Evolutionary conservation across 2,113 vertebrate genomes (phyloP), one percentile per base, ranked within the genome.

Genomic region (Oenanthe melanoleuca): DNA sequence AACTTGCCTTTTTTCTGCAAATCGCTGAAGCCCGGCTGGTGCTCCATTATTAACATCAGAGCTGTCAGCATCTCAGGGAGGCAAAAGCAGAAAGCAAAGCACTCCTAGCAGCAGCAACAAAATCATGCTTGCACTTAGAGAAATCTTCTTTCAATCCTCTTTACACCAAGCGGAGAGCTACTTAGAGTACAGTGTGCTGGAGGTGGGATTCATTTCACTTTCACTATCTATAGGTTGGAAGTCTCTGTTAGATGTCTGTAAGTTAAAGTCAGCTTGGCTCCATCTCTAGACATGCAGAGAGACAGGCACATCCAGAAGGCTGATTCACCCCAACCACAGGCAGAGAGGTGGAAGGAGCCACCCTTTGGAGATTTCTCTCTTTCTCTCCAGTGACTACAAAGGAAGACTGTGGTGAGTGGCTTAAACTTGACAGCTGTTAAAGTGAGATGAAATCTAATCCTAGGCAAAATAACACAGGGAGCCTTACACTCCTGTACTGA

Each of bases 31-130:
- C 90, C 74, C 10, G 3, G 73, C 92, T 95, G 74, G 90, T 80
- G 86, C 86, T 95, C 92, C 95, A 81, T 96, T 97, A 97, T 96
- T 96, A 96, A 95, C 92, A 95, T 96, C 92, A 96, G 88, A 94
- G 64, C 93, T 96, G 95, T 96, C 96, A 97, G 85, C 72, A 45
- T 94, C 78, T 95, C 75, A 72, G 81, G 47, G 55, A 93, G 49
- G 81, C 74, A 97, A 60, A 44, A 89, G 90, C 92, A 97, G 79
- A 81, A 95, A 92, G 95, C 56, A 92, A 93, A 95, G 75, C 56
- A 38, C 81, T 97, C 91, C 78, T 87, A 93, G 94, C 47, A 93
- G 83, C 71, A 96, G 85, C 60, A 92, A 86, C 38, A 92, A 89
- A 96, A 93, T 88, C 88, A 78, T 61, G 40, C 78, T 91, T 89